phyloP scores from a whole-genome alignment of 2,113 vertebrate species.

The Anguilla japonica region DNA sequence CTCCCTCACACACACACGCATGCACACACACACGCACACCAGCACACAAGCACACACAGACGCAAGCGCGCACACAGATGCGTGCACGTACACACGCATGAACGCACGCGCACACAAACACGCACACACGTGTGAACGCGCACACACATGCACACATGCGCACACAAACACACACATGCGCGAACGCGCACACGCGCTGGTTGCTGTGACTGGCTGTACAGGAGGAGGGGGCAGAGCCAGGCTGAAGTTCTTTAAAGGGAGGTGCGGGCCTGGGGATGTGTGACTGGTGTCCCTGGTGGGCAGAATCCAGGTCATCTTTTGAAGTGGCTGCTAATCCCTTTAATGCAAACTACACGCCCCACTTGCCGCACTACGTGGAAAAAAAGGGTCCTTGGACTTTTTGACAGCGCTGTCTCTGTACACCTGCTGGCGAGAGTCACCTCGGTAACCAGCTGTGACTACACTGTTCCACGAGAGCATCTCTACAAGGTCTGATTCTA shows the following conservation, averaged over 20 bases:
- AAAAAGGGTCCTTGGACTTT: conserved; percentile 64
- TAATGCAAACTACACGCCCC: conserved; percentile 82
- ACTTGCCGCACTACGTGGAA: conserved; percentile 73
- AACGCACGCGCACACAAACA: background rate
- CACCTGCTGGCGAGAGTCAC: conserved; percentile 61
- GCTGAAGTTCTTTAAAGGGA: conserved; percentile 70
- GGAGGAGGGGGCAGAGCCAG: conserved; percentile 63
- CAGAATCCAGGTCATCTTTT: conserved; percentile 82
- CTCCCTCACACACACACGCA: background rate
- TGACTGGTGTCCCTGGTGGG: conserved; percentile 79
- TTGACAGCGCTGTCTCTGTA: conserved; percentile 64
- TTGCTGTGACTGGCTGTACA: conserved; percentile 49
- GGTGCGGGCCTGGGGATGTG: conserved; percentile 71
- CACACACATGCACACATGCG: background rate
- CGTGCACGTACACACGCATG: background rate
- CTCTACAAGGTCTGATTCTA: background rate
- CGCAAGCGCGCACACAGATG: conserved; percentile 34
- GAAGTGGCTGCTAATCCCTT: conserved; percentile 82
- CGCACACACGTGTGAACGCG: too few species aligned
- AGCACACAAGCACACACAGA: conserved; percentile 7
- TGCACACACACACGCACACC: background rate
- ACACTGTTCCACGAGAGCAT: background rate
- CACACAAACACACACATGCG: background rate
- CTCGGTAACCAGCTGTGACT: background rate
- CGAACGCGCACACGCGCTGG: conserved; percentile 26